phyloP scores from a whole-genome alignment of 2,888 invertebrate species.

The Mesochorus sp. region DNA sequence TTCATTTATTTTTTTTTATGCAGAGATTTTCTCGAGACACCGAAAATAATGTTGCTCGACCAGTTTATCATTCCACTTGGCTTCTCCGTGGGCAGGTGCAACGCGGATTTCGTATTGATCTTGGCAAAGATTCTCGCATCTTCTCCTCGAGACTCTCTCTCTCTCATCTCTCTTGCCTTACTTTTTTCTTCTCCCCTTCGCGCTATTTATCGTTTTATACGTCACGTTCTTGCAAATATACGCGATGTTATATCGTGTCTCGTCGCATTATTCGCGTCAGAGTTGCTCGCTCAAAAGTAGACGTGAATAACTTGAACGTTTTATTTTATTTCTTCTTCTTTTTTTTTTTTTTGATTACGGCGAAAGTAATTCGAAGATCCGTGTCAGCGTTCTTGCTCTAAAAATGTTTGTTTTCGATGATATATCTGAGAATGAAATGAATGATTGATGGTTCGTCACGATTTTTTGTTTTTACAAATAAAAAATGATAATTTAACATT shows the following conservation, averaged over 20 bases:
- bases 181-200: not conserved
- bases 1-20: not conserved
- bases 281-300: not conserved
- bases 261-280: not conserved
- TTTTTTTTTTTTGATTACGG: constrained; percentile 18
- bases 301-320: not conserved
- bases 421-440: too few relatives aligned
- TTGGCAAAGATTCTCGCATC: constrained; percentile 38
- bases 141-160: not conserved
- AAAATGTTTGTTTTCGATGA: too few relatives aligned
- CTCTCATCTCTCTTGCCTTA: too few relatives aligned
- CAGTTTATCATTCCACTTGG: constrained; percentile 44
- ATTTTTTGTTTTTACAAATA: too few relatives aligned
- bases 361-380: constrained; percentile 34
- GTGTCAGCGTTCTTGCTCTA: constrained; percentile 30
- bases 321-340: too few relatives aligned
- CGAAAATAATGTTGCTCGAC: constrained; percentile 43
- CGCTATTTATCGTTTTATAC: not conserved
- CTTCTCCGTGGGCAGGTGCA: constrained; percentile 37
- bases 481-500: too few relatives aligned
- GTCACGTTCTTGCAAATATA: too few relatives aligned
- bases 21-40: not conserved
- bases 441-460: too few relatives aligned
- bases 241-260: not conserved
- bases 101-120: constrained; percentile 52